A percentile compares a stretch with the other conserved stretches of the same genome.
phyloP scores from a whole-genome alignment of 2,113 vertebrate genomes.

The Puma concolor region DNA sequence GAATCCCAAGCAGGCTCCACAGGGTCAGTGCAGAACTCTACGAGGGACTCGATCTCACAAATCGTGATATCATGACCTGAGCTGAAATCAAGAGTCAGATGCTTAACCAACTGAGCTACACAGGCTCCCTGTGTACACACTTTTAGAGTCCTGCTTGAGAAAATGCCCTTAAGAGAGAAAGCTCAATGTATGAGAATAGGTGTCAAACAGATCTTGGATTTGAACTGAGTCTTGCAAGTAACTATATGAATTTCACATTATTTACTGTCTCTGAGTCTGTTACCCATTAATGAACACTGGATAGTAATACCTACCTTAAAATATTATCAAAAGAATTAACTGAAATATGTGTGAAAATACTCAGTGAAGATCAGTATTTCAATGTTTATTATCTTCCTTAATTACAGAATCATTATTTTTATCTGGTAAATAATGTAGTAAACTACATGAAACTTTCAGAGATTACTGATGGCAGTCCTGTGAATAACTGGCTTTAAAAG shows the following conservation, averaged over 20 bases:
- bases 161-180: background rate
- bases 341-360: background rate
- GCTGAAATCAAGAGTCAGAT: too few species aligned
- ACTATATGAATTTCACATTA: background rate
- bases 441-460: background rate
- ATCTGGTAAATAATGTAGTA: background rate
- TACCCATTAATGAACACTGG: background rate
- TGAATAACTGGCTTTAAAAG: background rate
- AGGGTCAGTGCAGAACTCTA: too few species aligned
- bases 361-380: background rate
- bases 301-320: background rate
- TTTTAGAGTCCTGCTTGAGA: background rate
- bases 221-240: background rate
- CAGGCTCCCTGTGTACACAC: too few species aligned
- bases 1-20: too few species aligned
- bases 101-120: too few species aligned
- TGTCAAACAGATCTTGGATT: background rate
- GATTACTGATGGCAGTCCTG: background rate
- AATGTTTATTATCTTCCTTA: background rate
- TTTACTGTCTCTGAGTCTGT: background rate
- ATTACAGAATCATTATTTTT: background rate
- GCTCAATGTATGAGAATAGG: background rate
- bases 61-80: too few species aligned
- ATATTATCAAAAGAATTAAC: background rate
- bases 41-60: too few species aligned